Percentiles rank a stretch among this genome's conserved stretches.
Conservation (phyloP, 2,888 invertebrate species). For the Apodemia duryi region DNA sequence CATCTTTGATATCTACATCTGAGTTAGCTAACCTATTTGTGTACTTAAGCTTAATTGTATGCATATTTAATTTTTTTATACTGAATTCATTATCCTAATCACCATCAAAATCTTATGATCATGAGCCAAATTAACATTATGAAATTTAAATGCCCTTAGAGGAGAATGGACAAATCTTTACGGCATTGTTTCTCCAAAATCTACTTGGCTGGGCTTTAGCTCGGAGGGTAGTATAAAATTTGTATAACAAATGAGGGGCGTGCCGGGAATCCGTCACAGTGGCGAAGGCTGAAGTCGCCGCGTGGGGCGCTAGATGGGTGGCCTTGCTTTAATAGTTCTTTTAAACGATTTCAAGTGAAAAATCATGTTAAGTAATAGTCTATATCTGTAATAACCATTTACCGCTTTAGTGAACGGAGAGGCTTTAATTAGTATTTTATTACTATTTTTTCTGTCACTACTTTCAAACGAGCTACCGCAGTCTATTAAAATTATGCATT, state of each 20-base stretch:
- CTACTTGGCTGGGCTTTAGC: conserved; percentile 52
- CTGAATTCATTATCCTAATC: neutral
- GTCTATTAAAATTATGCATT: neutral
- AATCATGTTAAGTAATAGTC: conserved; percentile 20
- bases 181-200: conserved; percentile 49
- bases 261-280: conserved; percentile 75
- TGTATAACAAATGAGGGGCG: conserved; percentile 80
- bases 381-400: conserved; percentile 11
- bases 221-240: conserved; percentile 78
- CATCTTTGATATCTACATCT: too few species aligned
- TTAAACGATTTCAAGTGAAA: conserved; percentile 22
- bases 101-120: neutral
- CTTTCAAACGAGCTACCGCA: conserved; percentile 4
- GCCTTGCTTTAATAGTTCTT: conserved; percentile 36
- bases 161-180: conserved; percentile 2
- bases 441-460: neutral
- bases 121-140: neutral
- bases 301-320: conserved; percentile 75
- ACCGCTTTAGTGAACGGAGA: neutral
- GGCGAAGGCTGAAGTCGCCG: conserved; percentile 51
- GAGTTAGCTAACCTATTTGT: too few species aligned
- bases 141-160: neutral
- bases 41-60: too few species aligned
- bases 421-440: conserved; percentile 13
- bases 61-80: neutral